Evolutionary conservation across 1,140 invertebrate species (phyloP).

Genomic region (Agrilus planipennis): DNA sequence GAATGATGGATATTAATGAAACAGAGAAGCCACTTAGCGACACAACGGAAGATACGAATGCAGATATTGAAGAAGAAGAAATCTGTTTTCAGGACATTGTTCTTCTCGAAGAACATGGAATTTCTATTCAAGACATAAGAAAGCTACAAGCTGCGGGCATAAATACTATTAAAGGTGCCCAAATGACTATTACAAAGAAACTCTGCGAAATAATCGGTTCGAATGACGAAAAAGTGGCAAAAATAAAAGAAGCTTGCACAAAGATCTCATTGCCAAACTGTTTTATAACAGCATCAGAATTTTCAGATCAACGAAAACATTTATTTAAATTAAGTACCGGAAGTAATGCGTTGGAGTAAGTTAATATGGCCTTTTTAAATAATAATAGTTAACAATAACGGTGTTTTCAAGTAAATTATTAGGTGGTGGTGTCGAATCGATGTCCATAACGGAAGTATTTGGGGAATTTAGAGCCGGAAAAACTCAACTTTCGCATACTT

Average conservation of each 20-base stretch:
- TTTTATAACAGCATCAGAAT: conserved; percentile 65
- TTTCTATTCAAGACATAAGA: conserved; percentile 55
- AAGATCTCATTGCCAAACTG: conserved; percentile 42
- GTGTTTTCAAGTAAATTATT: conserved; percentile 52
- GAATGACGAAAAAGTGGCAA: conserved; percentile 70
- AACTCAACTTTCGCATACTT: conserved; percentile 64
- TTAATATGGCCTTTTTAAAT: conserved; percentile 9
- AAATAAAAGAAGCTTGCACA: conserved; percentile 66
- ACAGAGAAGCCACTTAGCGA: background rate
- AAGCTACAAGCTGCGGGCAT: conserved; percentile 66
- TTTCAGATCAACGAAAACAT: conserved; percentile 55
- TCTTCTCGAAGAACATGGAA: conserved; percentile 40
- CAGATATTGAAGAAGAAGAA: conserved; percentile 37
- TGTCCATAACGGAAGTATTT: conserved; percentile 83
- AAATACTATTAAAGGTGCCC: conserved; percentile 68
- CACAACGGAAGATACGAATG: conserved; percentile 13
- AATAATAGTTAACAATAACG: background rate
- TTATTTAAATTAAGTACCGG: conserved; percentile 65
- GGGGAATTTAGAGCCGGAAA: conserved; percentile 78
- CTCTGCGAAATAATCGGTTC: conserved; percentile 64
- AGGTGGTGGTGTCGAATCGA: conserved; percentile 75
- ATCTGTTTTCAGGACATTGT: conserved; percentile 44
- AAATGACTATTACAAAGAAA: conserved; percentile 69
- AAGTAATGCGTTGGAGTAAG: conserved; percentile 60
- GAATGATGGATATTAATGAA: conserved; percentile 10